Percentiles rank a stretch among this genome's conserved stretches.
Evolutionary conservation across 2,113 vertebrate species (phyloP).

Genomic region (Mugil cephalus): DNA sequence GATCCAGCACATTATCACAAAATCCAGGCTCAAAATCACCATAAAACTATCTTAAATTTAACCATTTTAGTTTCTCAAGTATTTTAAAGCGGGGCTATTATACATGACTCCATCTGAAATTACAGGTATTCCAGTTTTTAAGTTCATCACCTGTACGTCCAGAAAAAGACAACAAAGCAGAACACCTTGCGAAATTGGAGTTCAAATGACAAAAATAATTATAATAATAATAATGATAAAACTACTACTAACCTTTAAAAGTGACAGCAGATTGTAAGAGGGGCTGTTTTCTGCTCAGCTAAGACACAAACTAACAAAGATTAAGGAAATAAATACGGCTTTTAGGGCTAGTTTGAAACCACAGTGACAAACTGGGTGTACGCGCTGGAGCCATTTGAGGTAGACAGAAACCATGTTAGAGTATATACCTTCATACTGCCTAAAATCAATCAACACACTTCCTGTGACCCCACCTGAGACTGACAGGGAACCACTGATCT

Average conservation of each 20-base stretch:
- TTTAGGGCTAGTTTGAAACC: constrained; percentile 61
- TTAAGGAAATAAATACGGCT: constrained; percentile 1
- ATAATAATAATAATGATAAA: too few relatives aligned
- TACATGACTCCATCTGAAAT: neutral
- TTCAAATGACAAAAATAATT: constrained; percentile 13
- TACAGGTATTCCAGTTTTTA: neutral
- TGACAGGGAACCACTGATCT: constrained; percentile 48
- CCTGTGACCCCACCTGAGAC: constrained; percentile 53
- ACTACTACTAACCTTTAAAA: too few relatives aligned
- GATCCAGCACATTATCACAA: neutral
- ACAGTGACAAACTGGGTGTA: constrained; percentile 44
- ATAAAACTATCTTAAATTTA: too few relatives aligned
- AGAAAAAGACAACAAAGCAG: neutral
- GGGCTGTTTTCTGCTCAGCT: neutral
- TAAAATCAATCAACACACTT: constrained; percentile 51
- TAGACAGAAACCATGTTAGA: constrained; percentile 76
- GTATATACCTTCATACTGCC: constrained; percentile 53
- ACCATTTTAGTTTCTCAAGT: too few relatives aligned
- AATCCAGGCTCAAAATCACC: neutral
- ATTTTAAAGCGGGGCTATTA: neutral
- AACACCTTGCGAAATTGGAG: neutral
- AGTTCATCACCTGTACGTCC: neutral
- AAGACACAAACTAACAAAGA: constrained; percentile 10
- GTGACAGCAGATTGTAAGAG: constrained; percentile 1
- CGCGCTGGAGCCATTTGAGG: constrained; percentile 74